phyloP scores from a whole-genome alignment of 1,140 invertebrate genomes.

The Cotesia typhae region DNA sequence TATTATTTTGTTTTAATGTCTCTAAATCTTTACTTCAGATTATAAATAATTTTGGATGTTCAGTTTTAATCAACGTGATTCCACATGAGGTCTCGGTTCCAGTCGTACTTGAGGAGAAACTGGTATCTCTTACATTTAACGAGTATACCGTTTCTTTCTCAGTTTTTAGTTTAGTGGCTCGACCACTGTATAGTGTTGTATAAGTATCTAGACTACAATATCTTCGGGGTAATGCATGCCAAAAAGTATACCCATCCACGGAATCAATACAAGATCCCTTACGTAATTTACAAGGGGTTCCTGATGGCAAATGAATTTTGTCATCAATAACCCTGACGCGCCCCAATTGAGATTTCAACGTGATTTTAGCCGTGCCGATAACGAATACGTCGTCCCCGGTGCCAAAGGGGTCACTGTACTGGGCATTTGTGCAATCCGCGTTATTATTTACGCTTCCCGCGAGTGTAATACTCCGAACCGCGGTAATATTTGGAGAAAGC shows the following conservation, averaged over 20 bases:
- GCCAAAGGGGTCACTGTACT: no score
- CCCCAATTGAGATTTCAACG: no score
- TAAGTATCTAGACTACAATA: slow-evolving; percentile 29
- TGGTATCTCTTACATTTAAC: slow-evolving; percentile 25
- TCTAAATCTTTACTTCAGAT: slow-evolving; percentile 22
- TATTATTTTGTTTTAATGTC: slow-evolving; percentile 32
- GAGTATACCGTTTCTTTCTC: slow-evolving; percentile 32
- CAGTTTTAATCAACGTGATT: slow-evolving; percentile 28
- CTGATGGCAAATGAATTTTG: slow-evolving; percentile 31
- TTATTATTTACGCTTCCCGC: no score
- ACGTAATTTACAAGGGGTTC: slow-evolving; percentile 26
- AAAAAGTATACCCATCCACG: slow-evolving; percentile 37
- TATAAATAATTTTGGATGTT: slow-evolving; percentile 44
- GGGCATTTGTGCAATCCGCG: no score
- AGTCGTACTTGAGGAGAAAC: slow-evolving; percentile 28
- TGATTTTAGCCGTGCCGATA: no score
- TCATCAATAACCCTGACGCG: slow-evolving; percentile 20
- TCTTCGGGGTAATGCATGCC: slow-evolving; percentile 26
- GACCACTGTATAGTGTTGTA: slow-evolving; percentile 35
- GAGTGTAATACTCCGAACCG: no score
- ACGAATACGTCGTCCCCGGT: no score
- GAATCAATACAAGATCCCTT: slow-evolving; percentile 34
- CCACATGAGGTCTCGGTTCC: slow-evolving; percentile 29
- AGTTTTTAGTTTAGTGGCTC: slow-evolving; percentile 29
- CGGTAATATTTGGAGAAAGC: no score